Evolutionary conservation across 2,888 invertebrate species (phyloP).

Genomic region (Phlogophora meticulosa): DNA sequence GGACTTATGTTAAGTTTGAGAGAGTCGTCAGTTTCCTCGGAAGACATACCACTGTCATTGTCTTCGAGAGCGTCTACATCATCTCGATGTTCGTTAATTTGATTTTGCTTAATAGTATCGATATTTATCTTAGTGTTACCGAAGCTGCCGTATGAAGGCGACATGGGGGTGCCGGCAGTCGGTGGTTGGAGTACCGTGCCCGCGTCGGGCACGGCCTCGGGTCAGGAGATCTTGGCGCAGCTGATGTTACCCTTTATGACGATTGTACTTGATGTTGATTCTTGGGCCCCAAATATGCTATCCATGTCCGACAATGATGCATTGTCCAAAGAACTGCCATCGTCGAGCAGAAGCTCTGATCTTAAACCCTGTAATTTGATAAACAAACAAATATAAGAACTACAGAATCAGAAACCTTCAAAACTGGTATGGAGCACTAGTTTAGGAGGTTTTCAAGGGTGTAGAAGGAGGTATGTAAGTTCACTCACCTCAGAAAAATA

Average conservation of each 20-base stretch:
- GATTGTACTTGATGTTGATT: conserved; percentile 78
- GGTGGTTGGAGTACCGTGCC: conserved; percentile 79
- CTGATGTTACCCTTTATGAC: conserved; percentile 83
- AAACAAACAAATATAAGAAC: not conserved
- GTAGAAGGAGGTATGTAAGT: not conserved
- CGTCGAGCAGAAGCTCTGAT: conserved; percentile 84
- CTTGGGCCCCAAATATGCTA: conserved; percentile 81
- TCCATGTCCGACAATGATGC: conserved; percentile 82
- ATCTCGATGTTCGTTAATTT: conserved; percentile 64
- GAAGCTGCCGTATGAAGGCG: conserved; percentile 84
- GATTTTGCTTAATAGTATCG: conserved; percentile 66
- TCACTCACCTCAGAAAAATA: conserved; percentile 85
- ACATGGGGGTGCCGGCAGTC: conserved; percentile 69
- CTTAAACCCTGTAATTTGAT: conserved; percentile 81
- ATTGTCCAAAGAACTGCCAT: conserved; percentile 82
- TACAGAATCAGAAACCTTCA: not conserved
- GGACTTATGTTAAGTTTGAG: conserved; percentile 77
- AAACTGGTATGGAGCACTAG: not conserved
- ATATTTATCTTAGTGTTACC: conserved; percentile 78
- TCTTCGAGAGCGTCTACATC: conserved; percentile 65
- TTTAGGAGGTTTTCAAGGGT: too few species aligned
- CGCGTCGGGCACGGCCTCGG: conserved; percentile 86
- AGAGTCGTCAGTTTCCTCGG: conserved; percentile 87
- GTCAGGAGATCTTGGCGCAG: conserved; percentile 84
- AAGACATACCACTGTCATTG: conserved; percentile 88